These are phyloP conservation scores for Oceanodroma tethys DNA, from an alignment of 2,113 vertebrate genomes.

Conservation along the genomic window DNA sequence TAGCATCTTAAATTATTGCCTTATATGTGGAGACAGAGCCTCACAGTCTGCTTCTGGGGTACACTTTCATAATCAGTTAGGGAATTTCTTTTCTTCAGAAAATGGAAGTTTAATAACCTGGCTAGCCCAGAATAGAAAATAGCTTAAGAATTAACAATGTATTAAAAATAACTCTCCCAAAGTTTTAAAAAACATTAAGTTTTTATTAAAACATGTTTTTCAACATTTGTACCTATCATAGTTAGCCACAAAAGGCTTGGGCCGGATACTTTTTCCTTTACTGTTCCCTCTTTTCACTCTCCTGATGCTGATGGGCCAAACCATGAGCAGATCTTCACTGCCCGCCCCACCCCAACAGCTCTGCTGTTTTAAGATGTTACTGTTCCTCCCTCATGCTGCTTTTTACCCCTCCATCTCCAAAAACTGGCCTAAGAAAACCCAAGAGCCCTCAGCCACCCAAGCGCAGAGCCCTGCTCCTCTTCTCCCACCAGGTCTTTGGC, in stretches of 20 bases:
- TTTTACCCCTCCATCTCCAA: not conserved
- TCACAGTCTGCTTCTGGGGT: not conserved
- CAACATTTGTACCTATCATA: not conserved
- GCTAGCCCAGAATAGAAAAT: not conserved
- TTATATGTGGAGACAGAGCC: not conserved
- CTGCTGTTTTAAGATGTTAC: not conserved
- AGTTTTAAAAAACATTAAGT: not conserved
- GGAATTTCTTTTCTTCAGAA: not conserved
- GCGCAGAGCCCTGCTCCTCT: not conserved
- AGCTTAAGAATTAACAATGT: not conserved
- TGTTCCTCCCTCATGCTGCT: not conserved
- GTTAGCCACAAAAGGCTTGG: not conserved
- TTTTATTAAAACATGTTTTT: not conserved
- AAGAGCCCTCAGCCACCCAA: not conserved
- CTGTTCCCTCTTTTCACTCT: not conserved
- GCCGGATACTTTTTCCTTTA: not conserved
- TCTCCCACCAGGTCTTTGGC: not conserved
- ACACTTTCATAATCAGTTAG: not conserved
- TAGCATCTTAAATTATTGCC: not conserved
- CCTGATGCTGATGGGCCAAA: not conserved
- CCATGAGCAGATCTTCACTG: not conserved
- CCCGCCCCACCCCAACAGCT: not conserved
- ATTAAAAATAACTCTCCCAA: not conserved
- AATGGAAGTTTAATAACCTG: not conserved
- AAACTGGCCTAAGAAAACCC: not conserved